Evolutionary conservation across 2,797 vertebrate genomes (phyloP).

Genomic region (Dryobates pubescens): DNA sequence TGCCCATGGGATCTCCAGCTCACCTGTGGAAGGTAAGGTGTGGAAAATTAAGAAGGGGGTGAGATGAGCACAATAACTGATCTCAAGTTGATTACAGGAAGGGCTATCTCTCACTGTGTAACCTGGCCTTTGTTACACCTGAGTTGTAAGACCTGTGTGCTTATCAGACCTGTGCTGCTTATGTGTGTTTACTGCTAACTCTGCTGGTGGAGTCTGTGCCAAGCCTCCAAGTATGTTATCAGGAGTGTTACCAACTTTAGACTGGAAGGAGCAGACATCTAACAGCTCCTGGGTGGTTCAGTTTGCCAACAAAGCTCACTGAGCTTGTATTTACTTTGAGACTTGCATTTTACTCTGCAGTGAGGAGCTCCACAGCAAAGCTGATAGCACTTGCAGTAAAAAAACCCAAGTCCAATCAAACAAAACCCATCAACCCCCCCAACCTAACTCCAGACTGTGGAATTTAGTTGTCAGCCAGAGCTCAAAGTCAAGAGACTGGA

Average conservation of each 20-base stretch:
- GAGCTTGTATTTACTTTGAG: neutral
- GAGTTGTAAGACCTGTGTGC: neutral
- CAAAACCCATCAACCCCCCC: no score
- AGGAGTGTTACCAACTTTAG: conserved; percentile 28
- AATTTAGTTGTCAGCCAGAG: neutral
- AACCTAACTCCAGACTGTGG: neutral
- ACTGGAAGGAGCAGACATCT: neutral
- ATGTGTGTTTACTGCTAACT: neutral
- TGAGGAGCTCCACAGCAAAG: neutral
- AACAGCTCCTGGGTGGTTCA: neutral
- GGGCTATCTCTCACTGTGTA: neutral
- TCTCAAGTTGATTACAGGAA: neutral
- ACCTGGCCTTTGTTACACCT: neutral
- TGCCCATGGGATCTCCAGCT: neutral
- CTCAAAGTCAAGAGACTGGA: neutral
- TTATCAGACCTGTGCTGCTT: conserved; percentile 22
- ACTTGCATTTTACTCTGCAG: neutral
- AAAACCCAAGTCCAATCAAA: neutral
- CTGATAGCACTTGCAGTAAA: neutral
- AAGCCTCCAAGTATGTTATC: conserved; percentile 16
- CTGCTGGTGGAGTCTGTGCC: neutral
- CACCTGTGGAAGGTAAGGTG: neutral
- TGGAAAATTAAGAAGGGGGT: neutral
- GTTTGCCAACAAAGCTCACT: conserved; percentile 19
- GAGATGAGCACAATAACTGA: neutral